A percentile compares a stretch with the other conserved stretches of the same genome.
These are phyloP conservation scores for Monopterus albus DNA, from an alignment of 2,113 vertebrate genomes.

Conservation along the genomic window DNA sequence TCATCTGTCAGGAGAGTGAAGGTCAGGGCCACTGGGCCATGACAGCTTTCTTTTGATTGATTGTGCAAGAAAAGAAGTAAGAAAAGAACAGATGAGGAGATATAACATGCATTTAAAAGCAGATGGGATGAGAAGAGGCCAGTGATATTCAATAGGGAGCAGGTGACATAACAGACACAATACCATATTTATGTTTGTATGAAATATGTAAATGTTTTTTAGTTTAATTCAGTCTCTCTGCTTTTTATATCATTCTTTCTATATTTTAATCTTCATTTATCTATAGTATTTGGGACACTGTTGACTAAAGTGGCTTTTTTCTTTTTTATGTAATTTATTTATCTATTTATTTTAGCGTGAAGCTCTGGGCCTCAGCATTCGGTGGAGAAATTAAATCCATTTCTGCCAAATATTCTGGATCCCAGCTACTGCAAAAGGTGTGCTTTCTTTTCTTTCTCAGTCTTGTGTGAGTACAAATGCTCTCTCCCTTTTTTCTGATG, in stretches of 20 bases:
- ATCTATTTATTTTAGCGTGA: slow-evolving; percentile 84
- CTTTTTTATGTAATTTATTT: slow-evolving; percentile 21
- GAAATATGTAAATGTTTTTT: background rate
- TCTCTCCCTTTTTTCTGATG: slow-evolving; percentile 43
- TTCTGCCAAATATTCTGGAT: slow-evolving; percentile 97
- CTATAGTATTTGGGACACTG: too few relatives aligned
- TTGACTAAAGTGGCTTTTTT: background rate
- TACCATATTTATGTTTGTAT: background rate
- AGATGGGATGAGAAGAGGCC: background rate
- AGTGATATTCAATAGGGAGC: background rate
- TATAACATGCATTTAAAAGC: slow-evolving; percentile 16
- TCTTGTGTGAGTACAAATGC: background rate
- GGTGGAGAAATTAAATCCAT: slow-evolving; percentile 99
- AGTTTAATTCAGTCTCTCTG: background rate
- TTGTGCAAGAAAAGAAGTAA: background rate
- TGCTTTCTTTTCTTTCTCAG: background rate
- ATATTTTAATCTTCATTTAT: too few relatives aligned
- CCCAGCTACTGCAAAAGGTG: slow-evolving; percentile 98
- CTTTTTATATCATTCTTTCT: too few relatives aligned
- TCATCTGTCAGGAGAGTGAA: slow-evolving; percentile 30
- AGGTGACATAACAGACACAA: background rate
- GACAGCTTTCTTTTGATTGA: slow-evolving; percentile 16
- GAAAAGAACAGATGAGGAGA: slow-evolving; percentile 2
- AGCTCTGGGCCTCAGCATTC: slow-evolving; percentile 98
- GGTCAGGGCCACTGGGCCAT: slow-evolving; percentile 15